These are phyloP conservation scores for Labrus mixtus DNA, from an alignment of 2,113 vertebrate species.

Conservation along the genomic window DNA sequence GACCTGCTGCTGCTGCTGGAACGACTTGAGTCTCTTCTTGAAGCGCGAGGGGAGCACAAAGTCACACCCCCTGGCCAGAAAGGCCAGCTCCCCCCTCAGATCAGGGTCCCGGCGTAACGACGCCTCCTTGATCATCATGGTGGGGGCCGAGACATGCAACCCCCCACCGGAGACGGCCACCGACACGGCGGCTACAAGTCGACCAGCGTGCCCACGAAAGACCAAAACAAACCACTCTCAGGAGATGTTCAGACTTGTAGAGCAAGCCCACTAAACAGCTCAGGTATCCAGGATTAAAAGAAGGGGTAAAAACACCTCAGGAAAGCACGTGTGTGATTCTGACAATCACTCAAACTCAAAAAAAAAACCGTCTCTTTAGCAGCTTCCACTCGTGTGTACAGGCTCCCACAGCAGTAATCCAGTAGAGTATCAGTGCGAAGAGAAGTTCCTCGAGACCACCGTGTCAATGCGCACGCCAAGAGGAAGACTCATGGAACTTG, in stretches of 20 bases:
- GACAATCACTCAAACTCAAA: slow-evolving; percentile 14
- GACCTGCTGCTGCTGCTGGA: slow-evolving; percentile 98
- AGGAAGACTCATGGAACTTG: slow-evolving; percentile 80
- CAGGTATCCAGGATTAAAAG: slow-evolving; percentile 23
- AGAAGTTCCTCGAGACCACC: slow-evolving; percentile 48
- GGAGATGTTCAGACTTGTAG: neutral
- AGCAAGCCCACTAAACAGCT: slow-evolving; percentile 21
- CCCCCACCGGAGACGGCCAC: slow-evolving; percentile 58
- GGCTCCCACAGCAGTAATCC: slow-evolving; percentile 60
- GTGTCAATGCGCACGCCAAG: slow-evolving; percentile 71
- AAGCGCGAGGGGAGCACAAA: slow-evolving; percentile 98
- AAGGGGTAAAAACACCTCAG: slow-evolving; percentile 33
- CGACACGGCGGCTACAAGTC: slow-evolving; percentile 21
- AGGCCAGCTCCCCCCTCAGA: slow-evolving; percentile 96
- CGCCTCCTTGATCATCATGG: slow-evolving; percentile 99
- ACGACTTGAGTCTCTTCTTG: slow-evolving; percentile 98
- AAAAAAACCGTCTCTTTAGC: slow-evolving; percentile 25
- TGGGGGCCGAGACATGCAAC: slow-evolving; percentile 71
- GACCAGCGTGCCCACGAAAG: slow-evolving; percentile 8
- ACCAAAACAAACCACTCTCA: slow-evolving; percentile 1
- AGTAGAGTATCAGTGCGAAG: slow-evolving; percentile 33
- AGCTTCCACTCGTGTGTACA: slow-evolving; percentile 12
- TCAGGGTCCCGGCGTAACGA: slow-evolving; percentile 97
- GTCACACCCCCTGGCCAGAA: slow-evolving; percentile 97
- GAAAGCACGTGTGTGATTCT: slow-evolving; percentile 55